Evolutionary conservation across 2,113 vertebrate species (phyloP).

Genomic region (Monopterus albus): DNA sequence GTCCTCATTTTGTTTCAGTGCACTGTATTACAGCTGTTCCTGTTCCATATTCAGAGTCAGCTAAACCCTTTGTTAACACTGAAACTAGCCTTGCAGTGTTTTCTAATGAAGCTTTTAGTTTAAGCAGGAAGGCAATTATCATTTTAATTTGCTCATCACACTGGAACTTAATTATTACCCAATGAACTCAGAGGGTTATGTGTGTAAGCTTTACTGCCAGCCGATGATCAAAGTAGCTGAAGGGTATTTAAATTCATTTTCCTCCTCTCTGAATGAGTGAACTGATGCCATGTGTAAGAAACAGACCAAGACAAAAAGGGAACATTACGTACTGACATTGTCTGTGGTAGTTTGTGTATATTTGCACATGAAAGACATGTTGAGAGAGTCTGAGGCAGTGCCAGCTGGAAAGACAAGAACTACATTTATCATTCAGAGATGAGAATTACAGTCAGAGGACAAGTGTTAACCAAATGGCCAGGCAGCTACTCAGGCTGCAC

Average conservation of each 20-base stretch:
- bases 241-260: conserved; percentile 16
- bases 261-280: neutral
- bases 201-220: neutral
- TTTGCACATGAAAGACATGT: conserved; percentile 33
- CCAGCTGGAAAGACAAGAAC: conserved; percentile 47
- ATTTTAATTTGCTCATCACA: conserved; percentile 27
- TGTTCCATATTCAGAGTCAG: conserved; percentile 23
- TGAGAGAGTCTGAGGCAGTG: conserved; percentile 8
- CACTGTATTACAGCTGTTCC: conserved; percentile 16
- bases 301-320: neutral
- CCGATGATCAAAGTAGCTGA: neutral
- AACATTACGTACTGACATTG: neutral
- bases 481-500: conserved; percentile 12
- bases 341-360: conserved; percentile 14
- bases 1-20: conserved; percentile 12
- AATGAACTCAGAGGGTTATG: neutral
- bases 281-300: conserved; percentile 10
- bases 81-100: conserved; percentile 8
- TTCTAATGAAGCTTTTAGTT: conserved; percentile 29
- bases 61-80: conserved; percentile 18
- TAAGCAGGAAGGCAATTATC: conserved; percentile 25
- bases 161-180: neutral
- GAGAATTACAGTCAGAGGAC: conserved; percentile 41
- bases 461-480: conserved; percentile 67
- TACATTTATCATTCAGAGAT: conserved; percentile 35